Evolutionary conservation across 2,888 invertebrate genomes (phyloP).

Genomic region (Rhagonycha fulva): DNA sequence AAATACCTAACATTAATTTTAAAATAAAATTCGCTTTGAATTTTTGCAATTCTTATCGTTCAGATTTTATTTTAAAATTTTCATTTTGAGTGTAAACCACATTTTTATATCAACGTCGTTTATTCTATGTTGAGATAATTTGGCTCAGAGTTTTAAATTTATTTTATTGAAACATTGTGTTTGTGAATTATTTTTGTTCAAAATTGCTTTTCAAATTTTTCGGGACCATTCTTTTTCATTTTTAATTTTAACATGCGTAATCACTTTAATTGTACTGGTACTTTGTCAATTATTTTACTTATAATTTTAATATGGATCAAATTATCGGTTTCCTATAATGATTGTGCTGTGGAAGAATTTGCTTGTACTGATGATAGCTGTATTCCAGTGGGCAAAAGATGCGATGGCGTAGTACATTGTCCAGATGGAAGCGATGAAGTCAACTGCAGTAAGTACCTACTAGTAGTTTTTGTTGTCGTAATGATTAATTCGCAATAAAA

Average conservation of each 20-base stretch:
- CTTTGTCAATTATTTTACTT: not conserved
- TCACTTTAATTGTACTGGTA: not conserved
- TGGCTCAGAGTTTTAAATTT: not conserved
- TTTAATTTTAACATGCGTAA: not conserved
- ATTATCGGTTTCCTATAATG: not conserved
- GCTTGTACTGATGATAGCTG: conserved; percentile 63
- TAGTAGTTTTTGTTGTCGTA: too few species aligned
- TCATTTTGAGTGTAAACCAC: not conserved
- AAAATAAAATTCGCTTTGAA: too few species aligned
- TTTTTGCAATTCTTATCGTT: not conserved
- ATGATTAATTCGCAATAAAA: too few species aligned
- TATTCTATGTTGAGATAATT: not conserved
- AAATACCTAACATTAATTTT: too few species aligned
- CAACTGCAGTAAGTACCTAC: conserved; percentile 60
- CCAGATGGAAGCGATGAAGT: conserved; percentile 61
- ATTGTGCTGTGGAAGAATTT: conserved; percentile 55
- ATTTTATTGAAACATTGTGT: not conserved
- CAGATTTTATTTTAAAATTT: not conserved
- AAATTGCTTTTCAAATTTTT: not conserved
- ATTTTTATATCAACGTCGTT: not conserved
- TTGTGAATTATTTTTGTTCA: not conserved
- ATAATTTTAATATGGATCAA: not conserved
- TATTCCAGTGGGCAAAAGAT: conserved; percentile 59
- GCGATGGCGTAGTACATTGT: conserved; percentile 63
- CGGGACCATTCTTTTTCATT: not conserved